Evolutionary conservation across 2,888 invertebrate species (phyloP), one percentile per base, ranked within the genome.

Genomic region (Plebejus argus): DNA sequence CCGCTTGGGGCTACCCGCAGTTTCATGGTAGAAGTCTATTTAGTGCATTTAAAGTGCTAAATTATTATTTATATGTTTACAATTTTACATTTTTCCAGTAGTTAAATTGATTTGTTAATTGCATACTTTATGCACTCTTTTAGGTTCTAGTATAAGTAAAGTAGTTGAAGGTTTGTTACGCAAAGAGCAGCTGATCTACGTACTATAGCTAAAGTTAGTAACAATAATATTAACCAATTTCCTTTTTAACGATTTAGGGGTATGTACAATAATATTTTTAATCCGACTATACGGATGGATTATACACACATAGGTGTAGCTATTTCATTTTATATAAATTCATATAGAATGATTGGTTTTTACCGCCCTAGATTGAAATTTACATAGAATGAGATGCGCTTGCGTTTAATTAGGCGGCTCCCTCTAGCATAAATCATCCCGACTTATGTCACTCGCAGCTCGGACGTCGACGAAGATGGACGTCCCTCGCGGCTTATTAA

Each of bases 381-480:
- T 88, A 90, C 91, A 90, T 90, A 90, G 88, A 91, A 90, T 91
- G 86, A 88, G 87, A 87, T 88, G 88, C 88, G 87, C 86, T 80
- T 83, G 87, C 84, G 86, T 85, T 86, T 91, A 91, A 91, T 91
- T 91, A 91, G 89, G 88, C 86, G 85, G 86, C 85, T 84, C 83
- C 84, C 83, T 87, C 83, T 83, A 81, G 84, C 85, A 88, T 90
- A 89, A 88, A 90, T 91, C 90, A 90, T 90, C 84, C 84, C 86
- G 86, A 87, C 85, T 86, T 84, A 85, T 84, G 85, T 87, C 85
- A 84, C 83, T 86, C 84, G 81, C 81, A 80, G 82, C 79, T 80
- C 78, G 80, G 80, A 80, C 80, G 77, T 79, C 80, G 80, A 78
- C 78, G 81, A 81, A 82, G 83, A 82, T 79, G 81, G 81, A 83